phyloP scores from a whole-genome alignment of 2,888 invertebrate species.

The Pantelozetes paolii region DNA sequence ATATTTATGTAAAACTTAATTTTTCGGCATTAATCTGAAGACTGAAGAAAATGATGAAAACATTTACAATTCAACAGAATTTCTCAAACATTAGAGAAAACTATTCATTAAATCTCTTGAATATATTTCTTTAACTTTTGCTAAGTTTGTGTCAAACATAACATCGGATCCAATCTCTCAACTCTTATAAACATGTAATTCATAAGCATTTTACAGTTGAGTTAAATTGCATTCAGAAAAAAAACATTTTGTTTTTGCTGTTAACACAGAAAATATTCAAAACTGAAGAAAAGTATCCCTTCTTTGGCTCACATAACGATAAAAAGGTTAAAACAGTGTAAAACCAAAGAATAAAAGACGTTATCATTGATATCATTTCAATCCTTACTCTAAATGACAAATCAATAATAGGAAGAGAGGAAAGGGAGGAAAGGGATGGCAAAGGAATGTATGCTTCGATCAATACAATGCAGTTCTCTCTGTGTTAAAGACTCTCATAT shows the following conservation, averaged over 20 bases:
- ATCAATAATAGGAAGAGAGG: slow-evolving; percentile 14
- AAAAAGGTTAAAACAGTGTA: not conserved
- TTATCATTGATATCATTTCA: not conserved
- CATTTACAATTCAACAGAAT: too few relatives aligned
- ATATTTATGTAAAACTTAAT: too few relatives aligned
- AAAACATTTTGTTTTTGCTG: not conserved
- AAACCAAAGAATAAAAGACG: slow-evolving; percentile 10
- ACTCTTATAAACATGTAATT: too few relatives aligned
- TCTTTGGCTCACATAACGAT: not conserved
- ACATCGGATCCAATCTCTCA: too few relatives aligned
- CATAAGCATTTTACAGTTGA: too few relatives aligned
- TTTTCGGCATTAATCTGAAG: too few relatives aligned
- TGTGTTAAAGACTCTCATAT: slow-evolving; percentile 1
- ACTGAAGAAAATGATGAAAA: too few relatives aligned
- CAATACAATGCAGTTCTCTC: slow-evolving; percentile 2
- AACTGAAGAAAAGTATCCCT: not conserved
- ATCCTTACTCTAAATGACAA: slow-evolving; percentile 11
- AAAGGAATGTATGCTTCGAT: slow-evolving; percentile 15
- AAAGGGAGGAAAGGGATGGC: not conserved
- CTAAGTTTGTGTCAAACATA: too few relatives aligned
- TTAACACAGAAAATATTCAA: not conserved
- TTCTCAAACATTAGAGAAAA: too few relatives aligned
- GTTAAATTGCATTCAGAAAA: too few relatives aligned
- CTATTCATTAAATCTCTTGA: too few relatives aligned
- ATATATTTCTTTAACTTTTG: too few relatives aligned